Conservation (phyloP, 2,888 invertebrate genomes). For the Agrilus biguttatus region DNA sequence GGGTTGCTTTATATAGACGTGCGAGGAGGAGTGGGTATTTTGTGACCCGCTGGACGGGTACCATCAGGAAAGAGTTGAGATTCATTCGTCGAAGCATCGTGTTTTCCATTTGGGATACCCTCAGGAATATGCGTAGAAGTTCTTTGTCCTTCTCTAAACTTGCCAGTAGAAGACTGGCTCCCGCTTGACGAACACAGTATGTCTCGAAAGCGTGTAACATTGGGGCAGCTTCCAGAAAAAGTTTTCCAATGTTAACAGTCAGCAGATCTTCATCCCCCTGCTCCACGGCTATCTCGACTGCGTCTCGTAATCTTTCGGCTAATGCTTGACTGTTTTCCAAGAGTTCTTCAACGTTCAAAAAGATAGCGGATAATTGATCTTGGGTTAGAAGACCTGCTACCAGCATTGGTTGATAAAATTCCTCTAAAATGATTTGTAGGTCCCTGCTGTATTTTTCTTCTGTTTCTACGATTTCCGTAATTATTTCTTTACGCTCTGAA, state of each 20-base stretch:
- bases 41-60: conserved; percentile 92
- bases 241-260: conserved; percentile 80
- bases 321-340: conserved; percentile 76
- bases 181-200: conserved; percentile 87
- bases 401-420: conserved; percentile 85
- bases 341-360: conserved; percentile 85
- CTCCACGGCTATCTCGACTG: conserved; percentile 71
- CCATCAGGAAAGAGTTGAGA: conserved; percentile 95
- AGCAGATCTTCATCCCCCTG: conserved; percentile 72
- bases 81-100: conserved; percentile 86
- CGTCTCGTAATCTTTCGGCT: conserved; percentile 73
- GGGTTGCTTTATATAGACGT: conserved; percentile 81
- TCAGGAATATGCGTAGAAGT: conserved; percentile 79
- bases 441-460: conserved; percentile 92
- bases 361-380: conserved; percentile 83
- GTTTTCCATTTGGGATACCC: conserved; percentile 95
- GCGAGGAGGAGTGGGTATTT: conserved; percentile 89
- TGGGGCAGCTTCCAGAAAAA: conserved; percentile 78
- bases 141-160: conserved; percentile 92
- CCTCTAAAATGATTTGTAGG: conserved; percentile 81
- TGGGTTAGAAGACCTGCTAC: conserved; percentile 81
- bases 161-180: conserved; percentile 73
- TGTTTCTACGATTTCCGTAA: conserved; percentile 89
- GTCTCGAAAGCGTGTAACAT: conserved; percentile 92
- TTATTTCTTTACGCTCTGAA: conserved; percentile 83